Base-by-base conservation (phyloP, 1,140 invertebrate genomes). In the Bombus vancouverensis region DNA sequence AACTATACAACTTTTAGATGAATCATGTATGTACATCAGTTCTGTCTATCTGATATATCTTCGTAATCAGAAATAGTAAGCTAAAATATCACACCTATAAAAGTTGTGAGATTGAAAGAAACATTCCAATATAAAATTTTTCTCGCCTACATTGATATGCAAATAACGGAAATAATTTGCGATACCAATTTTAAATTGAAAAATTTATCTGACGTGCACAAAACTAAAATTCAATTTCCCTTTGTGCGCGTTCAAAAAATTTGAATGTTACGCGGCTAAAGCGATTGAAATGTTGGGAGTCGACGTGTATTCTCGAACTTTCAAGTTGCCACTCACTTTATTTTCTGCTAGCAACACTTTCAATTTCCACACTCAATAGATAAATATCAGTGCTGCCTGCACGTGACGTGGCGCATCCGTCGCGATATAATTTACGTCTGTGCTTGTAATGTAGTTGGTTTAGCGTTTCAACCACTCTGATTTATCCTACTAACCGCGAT, bases 391-490 rank as follows among this genome's bases (percentile, higher is more conserved):
- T 68, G 78, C 12, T 87, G 66, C 53, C 85, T 92, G 87, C 77
- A 79, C 75, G 87, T 92, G 82, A 92, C 84, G 74, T 62, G 72
- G n/a, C 77, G 75, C 79, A 84, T 89, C 59, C 66, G 59, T 34
- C 39, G 65, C 47, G 57, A 87, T 68, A 71, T 83, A 81, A 88
- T 83, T 87, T 87, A 70, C 57, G 83, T 70, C 28, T 83, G 79
- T 88, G 77, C 87, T 81, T 85, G 86, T 88, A 76, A 90, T 87
- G 87, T 72, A 90, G 39, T 44, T 74, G 73, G n/a, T 53, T 53
- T 53, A 47, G 32, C 42, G 15, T 47, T 53, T 32, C 47, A 75
- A 75, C 73, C 73, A 22, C 32, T 28, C n/a, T 75, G 44, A 75
- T 75, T 75, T 75, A 34, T 75, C 42, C 73, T 22, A 75, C 32